Evolutionary conservation across 2,113 vertebrate genomes (phyloP).

Genomic region (Varanus komodoensis): DNA sequence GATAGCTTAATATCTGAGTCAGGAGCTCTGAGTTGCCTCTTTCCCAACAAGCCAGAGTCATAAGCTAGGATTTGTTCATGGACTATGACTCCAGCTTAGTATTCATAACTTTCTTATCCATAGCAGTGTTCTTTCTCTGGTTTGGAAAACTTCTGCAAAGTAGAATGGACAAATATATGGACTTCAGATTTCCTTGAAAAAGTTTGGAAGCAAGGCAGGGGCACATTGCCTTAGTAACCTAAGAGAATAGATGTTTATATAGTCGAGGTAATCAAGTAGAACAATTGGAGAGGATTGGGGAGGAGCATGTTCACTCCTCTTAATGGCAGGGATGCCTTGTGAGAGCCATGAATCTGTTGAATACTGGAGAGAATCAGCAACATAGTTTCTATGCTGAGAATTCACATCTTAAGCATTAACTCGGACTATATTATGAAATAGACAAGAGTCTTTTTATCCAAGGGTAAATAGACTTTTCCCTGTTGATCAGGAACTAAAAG

Average conservation of each 20-base stretch:
- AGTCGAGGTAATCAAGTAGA: background rate
- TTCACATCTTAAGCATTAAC: background rate
- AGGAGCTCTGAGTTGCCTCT: too few relatives aligned
- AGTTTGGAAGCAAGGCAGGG: background rate
- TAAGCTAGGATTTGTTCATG: too few relatives aligned
- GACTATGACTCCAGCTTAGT: too few relatives aligned
- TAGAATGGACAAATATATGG: background rate
- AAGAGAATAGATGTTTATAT: background rate
- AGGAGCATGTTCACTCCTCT: background rate
- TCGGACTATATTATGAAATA: background rate
- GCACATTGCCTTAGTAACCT: background rate
- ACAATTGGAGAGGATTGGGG: background rate
- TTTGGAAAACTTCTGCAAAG: background rate
- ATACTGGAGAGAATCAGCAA: background rate
- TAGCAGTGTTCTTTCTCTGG: background rate
- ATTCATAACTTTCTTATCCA: too few relatives aligned
- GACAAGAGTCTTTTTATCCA: background rate
- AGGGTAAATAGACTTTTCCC: background rate
- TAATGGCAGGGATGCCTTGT: background rate
- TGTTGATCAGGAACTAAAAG: background rate
- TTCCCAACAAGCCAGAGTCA: too few relatives aligned
- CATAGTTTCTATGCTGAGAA: background rate
- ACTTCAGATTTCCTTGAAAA: background rate
- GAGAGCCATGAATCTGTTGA: background rate
- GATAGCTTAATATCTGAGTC: too few relatives aligned